Evolutionary conservation across 2,113 vertebrate genomes (phyloP).

Genomic region (Murina feae): DNA sequence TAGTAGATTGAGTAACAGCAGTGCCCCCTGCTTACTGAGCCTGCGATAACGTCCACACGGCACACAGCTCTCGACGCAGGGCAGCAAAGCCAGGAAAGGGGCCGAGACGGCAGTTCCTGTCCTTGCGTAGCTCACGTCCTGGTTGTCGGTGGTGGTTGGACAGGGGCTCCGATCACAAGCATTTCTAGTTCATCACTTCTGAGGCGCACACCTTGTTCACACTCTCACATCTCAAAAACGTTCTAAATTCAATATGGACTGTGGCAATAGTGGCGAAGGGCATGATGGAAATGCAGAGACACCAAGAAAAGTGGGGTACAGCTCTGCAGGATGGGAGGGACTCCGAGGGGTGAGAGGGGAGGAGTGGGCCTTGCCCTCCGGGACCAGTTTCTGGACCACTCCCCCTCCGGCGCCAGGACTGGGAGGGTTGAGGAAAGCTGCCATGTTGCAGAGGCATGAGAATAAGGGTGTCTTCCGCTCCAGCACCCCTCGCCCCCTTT

Average conservation of each 20-base stretch:
- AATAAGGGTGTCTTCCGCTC: constrained; percentile 81
- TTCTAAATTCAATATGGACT: background rate
- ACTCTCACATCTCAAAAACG: background rate
- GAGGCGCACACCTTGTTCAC: background rate
- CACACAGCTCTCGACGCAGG: background rate
- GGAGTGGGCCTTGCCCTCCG: background rate
- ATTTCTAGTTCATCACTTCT: background rate
- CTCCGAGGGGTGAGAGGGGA: background rate
- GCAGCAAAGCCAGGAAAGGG: background rate
- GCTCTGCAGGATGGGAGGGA: background rate
- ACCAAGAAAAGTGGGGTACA: background rate
- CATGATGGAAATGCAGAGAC: background rate
- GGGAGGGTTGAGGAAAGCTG: constrained; percentile 51
- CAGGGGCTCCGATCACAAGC: background rate
- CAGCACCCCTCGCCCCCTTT: constrained; percentile 63
- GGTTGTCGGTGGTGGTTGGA: background rate
- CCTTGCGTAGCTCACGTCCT: background rate
- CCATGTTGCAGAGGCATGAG: constrained; percentile 81
- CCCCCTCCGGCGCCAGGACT: constrained; percentile 75
- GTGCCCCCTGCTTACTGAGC: background rate
- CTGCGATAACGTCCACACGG: background rate
- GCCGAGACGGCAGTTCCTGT: background rate
- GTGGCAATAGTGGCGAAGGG: background rate
- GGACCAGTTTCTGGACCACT: background rate
- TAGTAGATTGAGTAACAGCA: background rate